These are phyloP conservation scores for Lethrus apterus DNA, from an alignment of 1,140 invertebrate genomes.

Conservation along the genomic window DNA sequence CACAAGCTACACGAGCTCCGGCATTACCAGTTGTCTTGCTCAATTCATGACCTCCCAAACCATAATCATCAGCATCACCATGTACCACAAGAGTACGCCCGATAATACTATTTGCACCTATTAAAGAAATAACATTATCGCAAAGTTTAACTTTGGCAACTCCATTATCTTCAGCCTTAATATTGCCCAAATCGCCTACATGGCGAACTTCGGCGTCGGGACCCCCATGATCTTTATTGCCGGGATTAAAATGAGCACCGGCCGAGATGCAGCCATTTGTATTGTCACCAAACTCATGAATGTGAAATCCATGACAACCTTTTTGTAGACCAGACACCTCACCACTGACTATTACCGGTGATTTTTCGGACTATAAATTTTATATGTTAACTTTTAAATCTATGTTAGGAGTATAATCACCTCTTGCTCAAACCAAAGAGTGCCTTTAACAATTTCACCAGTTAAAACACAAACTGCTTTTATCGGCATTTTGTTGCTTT, in stretches of 20 bases:
- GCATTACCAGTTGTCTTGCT: constrained; percentile 96
- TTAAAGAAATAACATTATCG: constrained; percentile 66
- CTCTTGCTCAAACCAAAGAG: constrained; percentile 68
- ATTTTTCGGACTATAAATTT: constrained; percentile 41
- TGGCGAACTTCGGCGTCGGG: constrained; percentile 69
- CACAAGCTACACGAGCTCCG: constrained; percentile 90
- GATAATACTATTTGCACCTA: constrained; percentile 72
- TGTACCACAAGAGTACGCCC: constrained; percentile 89
- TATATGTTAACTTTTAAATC: constrained; percentile 4
- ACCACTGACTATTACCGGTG: constrained; percentile 60
- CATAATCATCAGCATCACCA: constrained; percentile 91
- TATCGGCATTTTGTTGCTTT: constrained; percentile 28
- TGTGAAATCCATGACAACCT: constrained; percentile 86
- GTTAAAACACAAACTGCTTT: constrained; percentile 83
- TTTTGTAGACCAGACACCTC: constrained; percentile 60
- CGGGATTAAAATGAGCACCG: constrained; percentile 93
- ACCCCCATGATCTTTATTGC: constrained; percentile 75
- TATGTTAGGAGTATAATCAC: constrained; percentile 43
- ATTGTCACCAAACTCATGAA: constrained; percentile 95
- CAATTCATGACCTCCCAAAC: constrained; percentile 85
- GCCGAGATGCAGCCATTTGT: constrained; percentile 94
- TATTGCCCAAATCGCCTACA: constrained; percentile 89
- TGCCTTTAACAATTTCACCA: constrained; percentile 71
- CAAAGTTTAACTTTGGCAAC: constrained; percentile 70
- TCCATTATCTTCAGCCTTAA: constrained; percentile 63